Evolutionary conservation across 1,140 invertebrate species (phyloP), one percentile per base, ranked within the genome.

Genomic region (Dufourea novaeangliae): DNA sequence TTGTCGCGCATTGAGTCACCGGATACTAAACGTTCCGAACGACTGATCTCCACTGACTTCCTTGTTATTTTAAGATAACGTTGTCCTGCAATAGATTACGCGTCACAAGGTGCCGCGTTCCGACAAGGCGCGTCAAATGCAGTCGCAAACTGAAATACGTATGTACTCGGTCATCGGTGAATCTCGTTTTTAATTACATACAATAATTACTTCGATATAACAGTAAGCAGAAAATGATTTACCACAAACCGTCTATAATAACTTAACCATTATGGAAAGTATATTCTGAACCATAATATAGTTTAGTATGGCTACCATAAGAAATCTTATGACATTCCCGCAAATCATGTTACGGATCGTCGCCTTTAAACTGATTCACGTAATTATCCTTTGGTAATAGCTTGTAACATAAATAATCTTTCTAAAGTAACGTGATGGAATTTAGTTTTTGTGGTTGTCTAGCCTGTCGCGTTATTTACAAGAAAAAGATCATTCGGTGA

Each of bases 1-100:
- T 32, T 75, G 74, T 57, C 57, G 56, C 80, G 76, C 66, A 83
- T 71, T 59, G 59, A 83, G 64, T 82, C 82, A 79, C 77, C 75
- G 41, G 74, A 81, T 78, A 82, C 81, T 82, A 68, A 83, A 73
- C 81, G 81, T 56, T 82, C 52, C 79, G 27, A 52, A 68, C 73
- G 77, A 78, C 79, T 29, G 74, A 82, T 81, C 73, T 68, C 39
- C 37, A 25, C 44, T 22, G 17, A 37, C 41, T 70, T 69, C 41
- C 67, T 22, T 54, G 14, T 44, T 64, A 44, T 66, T 46, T 39
- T 17, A 37, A 22, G 37, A 66, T 57, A 52, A 25, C 50, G 10
- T 25, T 17, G 37, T 25, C 17, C 37, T 17, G 22, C n/a, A 34
- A 59, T 34, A 34, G 22, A 0, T 1, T 10, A 59, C 50, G 50